Evolutionary conservation across 2,113 vertebrate genomes (phyloP).

Genomic region (Arothron firmamentum): DNA sequence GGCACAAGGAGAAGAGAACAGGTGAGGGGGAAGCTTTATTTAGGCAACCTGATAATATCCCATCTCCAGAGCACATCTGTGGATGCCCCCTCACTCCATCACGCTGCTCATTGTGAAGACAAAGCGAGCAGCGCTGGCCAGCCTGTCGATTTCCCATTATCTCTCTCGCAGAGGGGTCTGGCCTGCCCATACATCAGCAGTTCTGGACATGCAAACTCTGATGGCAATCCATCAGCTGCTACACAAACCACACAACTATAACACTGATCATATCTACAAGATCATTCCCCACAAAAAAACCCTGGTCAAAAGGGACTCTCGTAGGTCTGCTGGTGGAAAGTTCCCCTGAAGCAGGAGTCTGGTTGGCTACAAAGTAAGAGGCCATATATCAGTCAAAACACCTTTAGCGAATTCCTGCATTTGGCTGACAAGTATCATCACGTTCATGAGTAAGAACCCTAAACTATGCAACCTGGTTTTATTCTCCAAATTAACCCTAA

Average conservation of each 20-base stretch:
- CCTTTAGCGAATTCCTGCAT: constrained; percentile 4
- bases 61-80: constrained; percentile 66
- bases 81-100: constrained; percentile 73
- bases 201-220: constrained; percentile 56
- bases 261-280: constrained; percentile 22
- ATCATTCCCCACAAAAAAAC: background rate
- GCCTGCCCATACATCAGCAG: constrained; percentile 76
- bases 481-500: too few relatives aligned
- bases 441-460: too few relatives aligned
- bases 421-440: background rate
- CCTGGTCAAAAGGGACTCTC: background rate
- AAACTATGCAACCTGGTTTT: too few relatives aligned
- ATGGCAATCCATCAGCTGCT: constrained; percentile 57
- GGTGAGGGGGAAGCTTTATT: constrained; percentile 63
- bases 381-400: constrained; percentile 1
- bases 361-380: background rate
- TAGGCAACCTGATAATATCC: constrained; percentile 72
- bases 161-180: constrained; percentile 72
- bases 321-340: too few relatives aligned
- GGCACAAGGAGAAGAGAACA: constrained; percentile 5
- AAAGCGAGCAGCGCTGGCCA: constrained; percentile 69
- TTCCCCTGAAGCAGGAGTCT: background rate
- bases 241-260: constrained; percentile 29
- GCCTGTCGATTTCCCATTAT: constrained; percentile 84
- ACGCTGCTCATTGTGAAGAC: constrained; percentile 66